Evolutionary conservation across 2,113 vertebrate species (phyloP).

Genomic region (Himantopus leucocephalus): DNA sequence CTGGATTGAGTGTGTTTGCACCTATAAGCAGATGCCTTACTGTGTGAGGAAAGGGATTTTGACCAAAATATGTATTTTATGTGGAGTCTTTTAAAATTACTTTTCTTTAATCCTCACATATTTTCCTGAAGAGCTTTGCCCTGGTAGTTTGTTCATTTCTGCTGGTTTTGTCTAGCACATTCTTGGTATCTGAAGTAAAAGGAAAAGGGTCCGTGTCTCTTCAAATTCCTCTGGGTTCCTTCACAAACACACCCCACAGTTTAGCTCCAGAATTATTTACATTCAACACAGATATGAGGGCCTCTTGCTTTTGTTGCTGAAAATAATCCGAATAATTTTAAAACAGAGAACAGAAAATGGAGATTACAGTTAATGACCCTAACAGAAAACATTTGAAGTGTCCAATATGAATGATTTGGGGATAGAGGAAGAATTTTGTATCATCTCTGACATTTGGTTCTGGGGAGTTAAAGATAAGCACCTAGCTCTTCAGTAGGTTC

Average conservation of each 20-base stretch:
- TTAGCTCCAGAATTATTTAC: background rate
- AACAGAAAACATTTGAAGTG: background rate
- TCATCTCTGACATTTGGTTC: background rate
- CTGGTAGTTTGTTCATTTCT: conserved; percentile 45
- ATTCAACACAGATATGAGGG: background rate
- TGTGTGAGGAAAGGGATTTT: conserved; percentile 67
- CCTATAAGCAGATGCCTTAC: conserved; percentile 56
- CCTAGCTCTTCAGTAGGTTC: background rate
- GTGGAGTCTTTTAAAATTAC: conserved; percentile 60
- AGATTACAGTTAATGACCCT: background rate
- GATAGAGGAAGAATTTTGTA: background rate
- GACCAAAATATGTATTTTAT: conserved; percentile 65
- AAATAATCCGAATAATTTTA: background rate
- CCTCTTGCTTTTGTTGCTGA: background rate
- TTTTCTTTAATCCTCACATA: conserved; percentile 56
- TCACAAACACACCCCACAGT: background rate
- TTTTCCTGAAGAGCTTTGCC: conserved; percentile 61
- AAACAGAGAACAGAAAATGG: background rate
- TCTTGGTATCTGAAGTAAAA: conserved; percentile 51
- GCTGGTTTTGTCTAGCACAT: conserved; percentile 56
- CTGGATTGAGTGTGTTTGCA: conserved; percentile 67
- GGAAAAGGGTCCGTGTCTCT: background rate
- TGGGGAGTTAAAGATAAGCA: background rate
- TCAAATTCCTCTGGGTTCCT: background rate
- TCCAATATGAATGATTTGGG: background rate